phyloP scores from a whole-genome alignment of 2,113 vertebrate genomes.

The Cyanocitta stelleri region DNA sequence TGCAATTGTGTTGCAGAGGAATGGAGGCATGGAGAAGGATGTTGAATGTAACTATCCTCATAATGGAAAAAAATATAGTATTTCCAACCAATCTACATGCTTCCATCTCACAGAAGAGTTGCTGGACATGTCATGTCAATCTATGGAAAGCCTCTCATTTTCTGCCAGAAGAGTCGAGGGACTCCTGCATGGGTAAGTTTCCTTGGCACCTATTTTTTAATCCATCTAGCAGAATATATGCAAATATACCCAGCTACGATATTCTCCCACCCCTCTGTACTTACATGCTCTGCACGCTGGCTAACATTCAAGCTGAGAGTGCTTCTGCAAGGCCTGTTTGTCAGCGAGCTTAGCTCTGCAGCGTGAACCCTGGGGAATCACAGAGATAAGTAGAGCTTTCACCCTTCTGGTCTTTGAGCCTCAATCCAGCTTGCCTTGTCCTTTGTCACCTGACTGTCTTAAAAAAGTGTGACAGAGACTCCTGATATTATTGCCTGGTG shows the following conservation, averaged over 20 bases:
- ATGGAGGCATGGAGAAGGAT: background rate
- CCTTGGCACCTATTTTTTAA: background rate
- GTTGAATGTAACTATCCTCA: rapidly evolving
- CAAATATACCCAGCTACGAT: background rate
- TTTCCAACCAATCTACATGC: background rate
- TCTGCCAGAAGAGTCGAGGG: background rate
- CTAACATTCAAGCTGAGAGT: background rate
- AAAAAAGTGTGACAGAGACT: background rate
- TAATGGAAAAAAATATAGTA: rapidly evolving
- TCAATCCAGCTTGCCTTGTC: background rate
- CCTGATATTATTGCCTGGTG: background rate
- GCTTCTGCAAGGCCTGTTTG: background rate
- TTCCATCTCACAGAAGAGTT: background rate
- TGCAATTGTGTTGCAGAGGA: background rate
- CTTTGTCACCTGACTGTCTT: background rate
- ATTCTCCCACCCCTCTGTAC: background rate
- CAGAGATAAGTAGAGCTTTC: background rate
- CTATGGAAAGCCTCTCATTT: background rate
- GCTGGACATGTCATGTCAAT: background rate
- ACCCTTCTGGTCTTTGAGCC: background rate
- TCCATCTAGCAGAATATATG: background rate
- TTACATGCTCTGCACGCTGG: rapidly evolving
- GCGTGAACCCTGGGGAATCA: background rate
- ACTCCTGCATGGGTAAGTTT: background rate
- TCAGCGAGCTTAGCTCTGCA: background rate